phyloP scores from a whole-genome alignment of 2,797 vertebrate species.

The Dipus sagitta region DNA sequence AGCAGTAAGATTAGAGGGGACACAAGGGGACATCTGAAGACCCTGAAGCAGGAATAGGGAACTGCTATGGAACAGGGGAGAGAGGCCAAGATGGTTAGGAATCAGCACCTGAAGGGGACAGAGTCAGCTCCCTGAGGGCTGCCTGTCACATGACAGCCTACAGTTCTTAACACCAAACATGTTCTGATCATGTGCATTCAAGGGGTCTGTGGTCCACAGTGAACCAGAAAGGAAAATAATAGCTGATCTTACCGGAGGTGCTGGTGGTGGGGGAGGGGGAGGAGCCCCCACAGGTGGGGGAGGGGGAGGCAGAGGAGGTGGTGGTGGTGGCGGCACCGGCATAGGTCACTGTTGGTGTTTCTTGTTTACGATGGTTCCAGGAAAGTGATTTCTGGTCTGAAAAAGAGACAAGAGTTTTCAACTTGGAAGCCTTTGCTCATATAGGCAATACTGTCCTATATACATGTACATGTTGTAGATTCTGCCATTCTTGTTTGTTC shows the following conservation, averaged over 20 bases:
- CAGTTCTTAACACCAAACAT: not conserved
- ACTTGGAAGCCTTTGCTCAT: not conserved
- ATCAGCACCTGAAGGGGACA: not conserved
- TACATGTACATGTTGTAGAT: not conserved
- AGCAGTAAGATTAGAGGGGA: not conserved
- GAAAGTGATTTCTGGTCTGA: conserved; percentile 76
- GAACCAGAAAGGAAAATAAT: conserved; percentile 9
- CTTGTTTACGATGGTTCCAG: conserved; percentile 61
- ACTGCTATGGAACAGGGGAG: fast-evolving
- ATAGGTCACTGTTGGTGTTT: conserved; percentile 82
- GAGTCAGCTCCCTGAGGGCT: not conserved
- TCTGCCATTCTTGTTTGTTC: not conserved
- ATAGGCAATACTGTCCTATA: too few relatives aligned
- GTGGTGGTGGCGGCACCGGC: conserved; percentile 86
- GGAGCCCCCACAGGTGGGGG: conserved; percentile 79
- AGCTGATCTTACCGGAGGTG: conserved; percentile 85
- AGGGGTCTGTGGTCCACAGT: not conserved
- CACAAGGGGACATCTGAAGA: not conserved
- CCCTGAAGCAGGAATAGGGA: not conserved
- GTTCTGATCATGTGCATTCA: not conserved
- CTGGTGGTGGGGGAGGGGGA: conserved; percentile 83
- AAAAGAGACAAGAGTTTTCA: conserved; percentile 76
- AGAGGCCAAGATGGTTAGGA: not conserved
- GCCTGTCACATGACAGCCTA: not conserved
- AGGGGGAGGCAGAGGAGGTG: conserved; percentile 82